Percentiles rank a stretch among this genome's conserved stretches.
phyloP scores from a whole-genome alignment of 2,888 invertebrate species.

The Drosophila ustulata region DNA sequence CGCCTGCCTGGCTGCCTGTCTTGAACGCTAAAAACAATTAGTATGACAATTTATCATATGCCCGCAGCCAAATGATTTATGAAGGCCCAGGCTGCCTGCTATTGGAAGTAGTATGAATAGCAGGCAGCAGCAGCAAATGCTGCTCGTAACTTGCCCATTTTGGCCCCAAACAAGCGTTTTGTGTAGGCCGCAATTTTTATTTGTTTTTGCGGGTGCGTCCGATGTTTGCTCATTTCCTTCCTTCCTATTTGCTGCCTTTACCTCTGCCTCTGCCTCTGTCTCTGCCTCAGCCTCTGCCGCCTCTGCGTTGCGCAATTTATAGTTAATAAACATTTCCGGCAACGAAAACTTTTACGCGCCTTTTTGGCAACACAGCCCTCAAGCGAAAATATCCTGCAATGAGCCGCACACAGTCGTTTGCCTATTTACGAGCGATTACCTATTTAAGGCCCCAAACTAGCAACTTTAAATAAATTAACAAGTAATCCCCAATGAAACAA shows the following conservation, averaged over 20 bases:
- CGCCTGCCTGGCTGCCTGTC: conserved; percentile 46
- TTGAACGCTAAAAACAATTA: conserved; percentile 81
- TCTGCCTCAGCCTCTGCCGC: conserved; percentile 21
- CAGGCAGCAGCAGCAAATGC: conserved; percentile 11
- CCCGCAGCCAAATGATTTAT: conserved; percentile 76
- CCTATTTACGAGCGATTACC: conserved; percentile 21
- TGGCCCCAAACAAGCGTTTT: conserved; percentile 28
- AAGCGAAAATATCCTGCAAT: conserved; percentile 34
- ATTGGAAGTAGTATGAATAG: conserved; percentile 23
- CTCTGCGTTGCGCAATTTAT: conserved; percentile 69
- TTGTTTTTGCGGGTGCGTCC: conserved; percentile 72
- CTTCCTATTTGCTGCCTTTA: conserved; percentile 55
- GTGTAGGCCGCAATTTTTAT: conserved; percentile 58
- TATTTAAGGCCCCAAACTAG: conserved; percentile 1
- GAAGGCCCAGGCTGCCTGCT: conserved; percentile 54
- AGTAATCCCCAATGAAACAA: neutral
- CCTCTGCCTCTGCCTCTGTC: conserved; percentile 40
- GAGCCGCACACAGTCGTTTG: conserved; percentile 40
- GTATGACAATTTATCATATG: conserved; percentile 82
- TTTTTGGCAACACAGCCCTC: conserved; percentile 9
- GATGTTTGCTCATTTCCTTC: conserved; percentile 75
- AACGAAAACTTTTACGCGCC: conserved; percentile 45
- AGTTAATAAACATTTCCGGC: conserved; percentile 78
- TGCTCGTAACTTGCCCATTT: conserved; percentile 25
- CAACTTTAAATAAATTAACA: conserved; percentile 6